Evolutionary conservation across 2,888 invertebrate genomes (phyloP), one percentile per base, ranked within the genome.

Genomic region (Lasioglossum morio): DNA sequence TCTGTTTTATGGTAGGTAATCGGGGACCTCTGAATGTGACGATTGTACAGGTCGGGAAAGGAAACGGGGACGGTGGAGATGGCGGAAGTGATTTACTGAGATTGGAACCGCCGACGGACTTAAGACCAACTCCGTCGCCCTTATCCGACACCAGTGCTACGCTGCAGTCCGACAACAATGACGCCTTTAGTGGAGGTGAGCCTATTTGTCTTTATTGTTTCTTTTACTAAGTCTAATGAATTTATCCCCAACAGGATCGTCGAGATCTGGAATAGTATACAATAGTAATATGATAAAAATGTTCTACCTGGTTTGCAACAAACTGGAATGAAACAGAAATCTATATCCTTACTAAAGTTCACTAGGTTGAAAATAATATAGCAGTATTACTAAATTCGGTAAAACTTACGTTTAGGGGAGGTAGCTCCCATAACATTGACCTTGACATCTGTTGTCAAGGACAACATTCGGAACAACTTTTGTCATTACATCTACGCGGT

Each of bases 21-120:
- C 94, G 94, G 90, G 93, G 94, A 90, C 93, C 94, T 88, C 91
- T 94, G 89, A 94, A 94, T 88, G 94, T 94, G 82, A 94, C 94
- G 85, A 94, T 94, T 87, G 94, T 94, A 85, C 94, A 94, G 86
- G 93, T 94, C 80, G 94, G 94, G 57, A 91, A 91, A 88, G 93
- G 92, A 83, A 92, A 92, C 89, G 93, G 92, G 87, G 89, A 85
- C 82, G 88, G 92, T 78, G 91, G 88, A 78, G 91, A 91, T 76
- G 90, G 89, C 73, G 91, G 90, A 79, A 90, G 89, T 91, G 94
- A 94, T 91, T 93, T 94, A 89, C 90, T 94, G 90, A 93, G 93
- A 85, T 91, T 94, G 91, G 94, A 94, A 81, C 92, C 94, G 78
- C 92, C 93, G 81, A 80, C 90, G 84, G 94, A 94, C 88, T 91